phyloP scores from a whole-genome alignment of 2,888 invertebrate genomes.

The Chironomus riparius region DNA sequence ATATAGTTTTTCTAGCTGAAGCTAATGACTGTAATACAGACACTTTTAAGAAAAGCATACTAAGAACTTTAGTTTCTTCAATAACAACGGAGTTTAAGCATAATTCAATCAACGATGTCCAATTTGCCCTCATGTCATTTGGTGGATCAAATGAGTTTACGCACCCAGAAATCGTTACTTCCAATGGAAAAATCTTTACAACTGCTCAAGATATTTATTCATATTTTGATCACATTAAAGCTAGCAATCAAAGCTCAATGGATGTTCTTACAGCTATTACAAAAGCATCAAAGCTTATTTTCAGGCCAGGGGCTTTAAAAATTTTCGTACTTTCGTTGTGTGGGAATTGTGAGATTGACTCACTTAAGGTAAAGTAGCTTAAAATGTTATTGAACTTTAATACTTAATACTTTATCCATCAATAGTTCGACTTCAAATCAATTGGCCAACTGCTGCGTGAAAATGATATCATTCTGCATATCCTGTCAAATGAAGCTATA shows the following conservation, averaged over 20 bases:
- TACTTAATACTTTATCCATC: constrained; percentile 29
- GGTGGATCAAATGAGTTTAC: constrained; percentile 69
- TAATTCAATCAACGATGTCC: constrained; percentile 50
- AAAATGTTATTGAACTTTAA: constrained; percentile 28
- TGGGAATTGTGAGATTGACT: constrained; percentile 57
- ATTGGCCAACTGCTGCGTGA: constrained; percentile 73
- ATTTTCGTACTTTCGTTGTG: constrained; percentile 75
- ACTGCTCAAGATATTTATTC: constrained; percentile 52
- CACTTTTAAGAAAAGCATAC: constrained; percentile 54
- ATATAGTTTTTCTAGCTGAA: constrained; percentile 83
- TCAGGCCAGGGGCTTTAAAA: constrained; percentile 75
- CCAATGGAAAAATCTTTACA: constrained; percentile 61
- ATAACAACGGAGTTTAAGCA: constrained; percentile 56
- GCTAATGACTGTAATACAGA: constrained; percentile 74
- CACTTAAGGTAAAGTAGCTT: constrained; percentile 53
- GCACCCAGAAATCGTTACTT: constrained; percentile 61
- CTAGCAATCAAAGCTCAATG: constrained; percentile 47
- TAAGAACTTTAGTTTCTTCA: constrained; percentile 57
- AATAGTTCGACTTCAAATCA: constrained; percentile 70
- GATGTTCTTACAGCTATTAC: constrained; percentile 71
- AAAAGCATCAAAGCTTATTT: constrained; percentile 62
- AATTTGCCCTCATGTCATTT: constrained; percentile 73
- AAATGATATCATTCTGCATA: constrained; percentile 70
- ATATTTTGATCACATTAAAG: constrained; percentile 60
- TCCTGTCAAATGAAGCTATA: constrained; percentile 75